These are phyloP conservation scores for Trigoniulus corallinus DNA, from an alignment of 1,140 invertebrate species.

Conservation along the genomic window DNA sequence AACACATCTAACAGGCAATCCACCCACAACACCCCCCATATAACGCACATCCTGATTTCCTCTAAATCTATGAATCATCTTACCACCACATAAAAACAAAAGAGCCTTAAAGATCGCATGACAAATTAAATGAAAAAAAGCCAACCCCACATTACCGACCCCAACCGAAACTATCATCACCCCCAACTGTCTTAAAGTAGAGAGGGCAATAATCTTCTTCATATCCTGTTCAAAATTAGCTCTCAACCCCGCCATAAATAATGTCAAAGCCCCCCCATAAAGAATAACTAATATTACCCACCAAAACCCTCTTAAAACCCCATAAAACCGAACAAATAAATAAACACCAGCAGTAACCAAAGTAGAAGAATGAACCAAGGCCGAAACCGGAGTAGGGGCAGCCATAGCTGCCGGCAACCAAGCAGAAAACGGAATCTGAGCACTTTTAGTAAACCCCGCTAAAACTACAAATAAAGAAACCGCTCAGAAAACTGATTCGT, in stretches of 20 bases:
- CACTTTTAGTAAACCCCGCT: background rate
- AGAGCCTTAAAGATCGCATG: background rate
- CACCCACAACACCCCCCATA: background rate
- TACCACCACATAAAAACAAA: background rate
- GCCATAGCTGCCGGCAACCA: background rate
- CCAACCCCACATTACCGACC: background rate
- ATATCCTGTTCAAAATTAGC: background rate
- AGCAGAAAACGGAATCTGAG: background rate
- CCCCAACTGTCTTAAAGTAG: background rate
- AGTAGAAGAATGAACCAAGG: background rate
- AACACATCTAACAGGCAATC: background rate
- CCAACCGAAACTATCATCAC: background rate
- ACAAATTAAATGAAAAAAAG: background rate
- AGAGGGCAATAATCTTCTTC: background rate
- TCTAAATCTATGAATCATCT: background rate
- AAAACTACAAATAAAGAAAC: background rate
- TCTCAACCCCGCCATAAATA: background rate
- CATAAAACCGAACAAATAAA: background rate
- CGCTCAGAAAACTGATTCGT: background rate
- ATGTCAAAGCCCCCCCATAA: background rate
- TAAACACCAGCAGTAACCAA: background rate
- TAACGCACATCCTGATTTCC: background rate
- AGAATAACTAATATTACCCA: background rate
- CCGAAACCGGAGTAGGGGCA: background rate
- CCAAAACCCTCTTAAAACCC: background rate